Conservation (phyloP, 2,797 vertebrate species). For the Xenentodon cancila region DNA sequence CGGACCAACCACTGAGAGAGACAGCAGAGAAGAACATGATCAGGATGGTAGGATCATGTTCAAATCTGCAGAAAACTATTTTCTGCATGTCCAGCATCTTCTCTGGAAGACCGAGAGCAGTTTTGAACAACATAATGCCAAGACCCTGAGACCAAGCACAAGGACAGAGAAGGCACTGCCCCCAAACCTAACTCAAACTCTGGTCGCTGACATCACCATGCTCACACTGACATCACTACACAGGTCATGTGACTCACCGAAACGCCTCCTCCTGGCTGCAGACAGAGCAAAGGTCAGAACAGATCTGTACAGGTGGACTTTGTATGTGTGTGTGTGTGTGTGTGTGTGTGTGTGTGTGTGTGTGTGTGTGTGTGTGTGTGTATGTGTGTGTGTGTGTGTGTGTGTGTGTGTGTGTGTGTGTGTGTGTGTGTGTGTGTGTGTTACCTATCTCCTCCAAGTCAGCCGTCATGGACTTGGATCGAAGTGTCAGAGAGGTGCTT, state of each 20-base stretch:
- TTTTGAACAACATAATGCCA: no score
- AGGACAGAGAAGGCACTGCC: no score
- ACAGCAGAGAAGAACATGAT: no score
- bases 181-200: no score
- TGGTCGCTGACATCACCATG: slow-evolving; percentile 18
- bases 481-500: slow-evolving; percentile 94
- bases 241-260: slow-evolving; percentile 66
- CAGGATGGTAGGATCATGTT: no score
- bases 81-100: no score
- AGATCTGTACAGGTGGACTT: neutral
- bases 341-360: neutral
- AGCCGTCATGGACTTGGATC: slow-evolving; percentile 98
- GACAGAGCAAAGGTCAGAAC: slow-evolving; percentile 64
- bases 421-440: slow-evolving; percentile 37
- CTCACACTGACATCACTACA: slow-evolving; percentile 9
- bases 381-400: slow-evolving; percentile 22
- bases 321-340: neutral
- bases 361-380: neutral
- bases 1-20: no score
- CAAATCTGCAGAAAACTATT: no score
- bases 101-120: no score
- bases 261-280: slow-evolving; percentile 78
- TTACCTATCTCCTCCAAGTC: slow-evolving; percentile 92
- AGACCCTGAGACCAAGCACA: no score
- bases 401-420: slow-evolving; percentile 37